Evolutionary conservation across 2,888 invertebrate species (phyloP).

Genomic region (Chydorus sphaericus): DNA sequence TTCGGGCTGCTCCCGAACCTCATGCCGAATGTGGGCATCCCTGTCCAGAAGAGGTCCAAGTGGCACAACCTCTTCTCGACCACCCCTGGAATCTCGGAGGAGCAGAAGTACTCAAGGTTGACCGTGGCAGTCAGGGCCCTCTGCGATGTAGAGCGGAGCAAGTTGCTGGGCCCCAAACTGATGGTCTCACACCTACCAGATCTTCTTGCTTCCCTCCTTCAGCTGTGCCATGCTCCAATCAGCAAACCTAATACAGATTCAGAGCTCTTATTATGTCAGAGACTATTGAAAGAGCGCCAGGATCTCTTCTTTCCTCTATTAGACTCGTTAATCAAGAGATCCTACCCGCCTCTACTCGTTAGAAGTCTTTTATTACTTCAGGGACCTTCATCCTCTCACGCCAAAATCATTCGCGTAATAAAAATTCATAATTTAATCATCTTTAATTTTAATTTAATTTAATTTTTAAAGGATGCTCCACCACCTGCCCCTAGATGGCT

Average conservation of each 20-base stretch:
- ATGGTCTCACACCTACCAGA: conserved; percentile 41
- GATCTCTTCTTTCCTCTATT: conserved; percentile 38
- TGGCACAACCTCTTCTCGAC: not conserved
- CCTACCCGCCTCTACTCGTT: conserved; percentile 45
- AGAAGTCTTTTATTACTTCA: conserved; percentile 52
- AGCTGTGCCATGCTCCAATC: conserved; percentile 49
- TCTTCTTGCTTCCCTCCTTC: conserved; percentile 50
- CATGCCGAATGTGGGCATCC: conserved; percentile 46
- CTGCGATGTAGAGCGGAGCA: not conserved
- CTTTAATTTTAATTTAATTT: not conserved
- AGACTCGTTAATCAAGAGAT: conserved; percentile 36
- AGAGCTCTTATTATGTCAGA: conserved; percentile 30
- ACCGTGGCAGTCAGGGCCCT: not conserved
- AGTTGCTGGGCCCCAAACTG: conserved; percentile 37
- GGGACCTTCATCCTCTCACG: conserved; percentile 18
- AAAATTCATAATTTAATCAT: too few species aligned
- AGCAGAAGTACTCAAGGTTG: conserved; percentile 10
- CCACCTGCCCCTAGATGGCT: conserved; percentile 43
- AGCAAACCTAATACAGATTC: conserved; percentile 37
- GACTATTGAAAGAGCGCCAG: conserved; percentile 36
- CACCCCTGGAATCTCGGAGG: not conserved
- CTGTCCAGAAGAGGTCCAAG: conserved; percentile 25
- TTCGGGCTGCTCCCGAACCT: conserved; percentile 51
- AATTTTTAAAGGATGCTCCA: conserved; percentile 9
- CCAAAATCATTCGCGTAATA: conserved; percentile 13